Evolutionary conservation across 2,888 invertebrate species (phyloP).

Genomic region (Hedychridium roseum): DNA sequence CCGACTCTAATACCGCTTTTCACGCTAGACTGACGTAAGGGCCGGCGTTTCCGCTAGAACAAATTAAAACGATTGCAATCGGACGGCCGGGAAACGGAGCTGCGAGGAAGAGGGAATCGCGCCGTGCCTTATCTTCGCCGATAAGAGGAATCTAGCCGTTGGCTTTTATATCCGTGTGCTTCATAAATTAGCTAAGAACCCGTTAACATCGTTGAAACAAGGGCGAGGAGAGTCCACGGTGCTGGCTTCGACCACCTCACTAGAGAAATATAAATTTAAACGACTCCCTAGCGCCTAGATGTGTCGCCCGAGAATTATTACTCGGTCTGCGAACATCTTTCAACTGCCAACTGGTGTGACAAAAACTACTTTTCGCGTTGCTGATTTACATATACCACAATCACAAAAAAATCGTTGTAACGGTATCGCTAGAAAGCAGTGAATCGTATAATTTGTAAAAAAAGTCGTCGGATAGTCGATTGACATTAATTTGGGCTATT

Average conservation of each 20-base stretch:
- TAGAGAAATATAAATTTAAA: slow-evolving; percentile 28
- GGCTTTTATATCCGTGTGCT: slow-evolving; percentile 29
- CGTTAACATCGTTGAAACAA: slow-evolving; percentile 30
- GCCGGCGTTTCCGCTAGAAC: slow-evolving; percentile 36
- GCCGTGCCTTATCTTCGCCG: slow-evolving; percentile 36
- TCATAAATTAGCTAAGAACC: slow-evolving; percentile 34
- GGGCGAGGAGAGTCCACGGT: slow-evolving; percentile 21
- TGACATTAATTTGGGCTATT: background rate
- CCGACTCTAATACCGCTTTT: slow-evolving; percentile 23
- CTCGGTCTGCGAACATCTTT: slow-evolving; percentile 8
- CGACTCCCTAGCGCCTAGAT: slow-evolving; percentile 19
- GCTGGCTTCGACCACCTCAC: slow-evolving; percentile 13
- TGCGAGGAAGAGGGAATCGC: slow-evolving; percentile 35
- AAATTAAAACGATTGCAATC: slow-evolving; percentile 45
- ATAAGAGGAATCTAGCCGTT: slow-evolving; percentile 29
- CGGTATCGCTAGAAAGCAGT: background rate
- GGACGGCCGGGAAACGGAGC: slow-evolving; percentile 27
- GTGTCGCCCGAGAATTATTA: slow-evolving; percentile 14
- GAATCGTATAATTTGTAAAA: background rate
- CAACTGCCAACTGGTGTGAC: too few species aligned
- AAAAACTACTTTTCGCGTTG: too few species aligned
- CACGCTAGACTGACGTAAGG: slow-evolving; percentile 35
- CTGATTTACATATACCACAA: too few species aligned
- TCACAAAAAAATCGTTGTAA: too few species aligned
- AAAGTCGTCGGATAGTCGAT: background rate